Conservation (phyloP, 2,888 invertebrate genomes). For the Pristionchus exspectatus region DNA sequence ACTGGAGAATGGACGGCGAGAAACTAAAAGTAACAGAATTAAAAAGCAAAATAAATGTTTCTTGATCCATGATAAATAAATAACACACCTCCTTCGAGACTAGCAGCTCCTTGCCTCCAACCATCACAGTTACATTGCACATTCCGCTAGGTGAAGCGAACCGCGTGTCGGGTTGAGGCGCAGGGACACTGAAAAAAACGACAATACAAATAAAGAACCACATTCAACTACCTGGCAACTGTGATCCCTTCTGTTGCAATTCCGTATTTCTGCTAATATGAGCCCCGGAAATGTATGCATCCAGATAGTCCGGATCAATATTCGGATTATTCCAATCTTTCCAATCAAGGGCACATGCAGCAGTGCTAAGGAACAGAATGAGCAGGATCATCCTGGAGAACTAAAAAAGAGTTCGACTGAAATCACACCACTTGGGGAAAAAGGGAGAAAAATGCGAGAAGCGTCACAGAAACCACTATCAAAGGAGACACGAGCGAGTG, state of each 20-base stretch:
- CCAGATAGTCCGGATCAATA: too few species aligned
- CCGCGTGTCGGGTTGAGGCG: neutral
- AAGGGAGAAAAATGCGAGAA: neutral
- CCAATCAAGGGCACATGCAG: neutral
- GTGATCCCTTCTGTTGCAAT: too few species aligned
- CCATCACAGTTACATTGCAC: neutral
- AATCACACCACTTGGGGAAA: too few species aligned
- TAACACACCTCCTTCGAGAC: slow-evolving; percentile 5
- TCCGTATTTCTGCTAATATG: too few species aligned
- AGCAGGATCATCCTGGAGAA: neutral
- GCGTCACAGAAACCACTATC: neutral
- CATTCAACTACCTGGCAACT: too few species aligned
- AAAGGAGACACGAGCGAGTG: neutral
- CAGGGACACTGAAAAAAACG: neutral
- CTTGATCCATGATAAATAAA: too few species aligned
- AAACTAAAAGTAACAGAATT: neutral
- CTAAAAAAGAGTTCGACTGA: neutral
- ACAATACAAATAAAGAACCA: too few species aligned
- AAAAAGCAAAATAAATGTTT: too few species aligned
- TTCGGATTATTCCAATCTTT: too few species aligned
- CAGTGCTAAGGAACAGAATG: neutral
- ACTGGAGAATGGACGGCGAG: neutral
- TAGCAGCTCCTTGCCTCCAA: neutral
- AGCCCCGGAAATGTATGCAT: too few species aligned
- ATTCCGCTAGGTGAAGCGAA: neutral